Evolutionary conservation across 2,113 vertebrate species (phyloP), one percentile per base, ranked within the genome.

Genomic region (Bufo bufo): DNA sequence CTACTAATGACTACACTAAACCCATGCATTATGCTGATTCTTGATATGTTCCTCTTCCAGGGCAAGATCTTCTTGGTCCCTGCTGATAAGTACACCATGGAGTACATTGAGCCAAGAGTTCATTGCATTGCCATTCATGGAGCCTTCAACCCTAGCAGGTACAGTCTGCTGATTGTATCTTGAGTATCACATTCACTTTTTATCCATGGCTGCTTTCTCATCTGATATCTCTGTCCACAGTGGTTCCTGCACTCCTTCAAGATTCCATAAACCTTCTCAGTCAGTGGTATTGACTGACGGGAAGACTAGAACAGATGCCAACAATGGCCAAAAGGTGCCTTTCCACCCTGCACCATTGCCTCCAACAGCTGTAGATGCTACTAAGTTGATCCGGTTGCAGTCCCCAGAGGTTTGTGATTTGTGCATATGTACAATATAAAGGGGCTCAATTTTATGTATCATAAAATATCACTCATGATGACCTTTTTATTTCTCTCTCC

Each of bases 241-340:
- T 12, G 92, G 93, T 7, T 90, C 95, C 92, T 99, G 98, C 45
- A 17, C 97, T 80, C 93, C 96, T 0, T 99, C 98, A 0, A 96
- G 97, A 80, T 99, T 98, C 92, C 95, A 95, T 88, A 98, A 94
- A 66, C 97, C 97, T 0, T 96, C 97, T 0, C 96, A 96, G 92
- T 97, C 97, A 0, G 89, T 98, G 63, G 9, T 97, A 50, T 90
- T 99, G 89, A 96, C 96, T 89, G 96, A 95, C 17, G 97, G 94
- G 4, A 97, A 95, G 92, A 93, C 90, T 79, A 93, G 97, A 20
- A 95, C 94, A 0, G 89, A 96, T 0, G 78, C 94, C 0, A 95
- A 95, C 12, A 90, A 93, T 1, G 43, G 91, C 65, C 91, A 92
- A 0, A 0, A 89, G 0, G 91, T 93, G 75, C 92, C 91, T 3